phyloP scores from a whole-genome alignment of 2,797 vertebrate species.

The Liparis tanakae region DNA sequence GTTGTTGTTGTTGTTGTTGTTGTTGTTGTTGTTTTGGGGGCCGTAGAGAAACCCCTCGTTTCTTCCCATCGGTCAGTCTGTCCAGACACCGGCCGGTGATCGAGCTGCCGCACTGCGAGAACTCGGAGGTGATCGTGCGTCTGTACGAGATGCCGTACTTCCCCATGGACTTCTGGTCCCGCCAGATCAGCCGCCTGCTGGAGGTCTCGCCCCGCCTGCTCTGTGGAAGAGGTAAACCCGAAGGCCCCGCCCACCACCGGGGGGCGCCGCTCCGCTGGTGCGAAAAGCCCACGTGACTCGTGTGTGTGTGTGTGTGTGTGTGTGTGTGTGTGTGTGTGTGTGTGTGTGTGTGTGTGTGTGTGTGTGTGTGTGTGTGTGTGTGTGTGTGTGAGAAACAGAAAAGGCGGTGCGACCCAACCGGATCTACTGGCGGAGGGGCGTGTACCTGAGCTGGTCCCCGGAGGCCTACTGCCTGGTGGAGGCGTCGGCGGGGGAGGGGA shows the following conservation, averaged over 20 bases:
- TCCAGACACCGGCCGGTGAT: constrained; percentile 92
- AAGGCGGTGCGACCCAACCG: constrained; percentile 87
- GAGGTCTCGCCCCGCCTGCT: constrained; percentile 92
- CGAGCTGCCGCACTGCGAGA: constrained; percentile 94
- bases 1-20: not conserved
- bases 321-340: too few relatives aligned
- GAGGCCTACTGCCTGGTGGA: constrained; percentile 96
- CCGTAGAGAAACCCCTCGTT: not conserved
- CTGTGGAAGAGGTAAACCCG: constrained; percentile 86
- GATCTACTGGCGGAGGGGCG: constrained; percentile 94
- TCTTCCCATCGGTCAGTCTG: constrained; percentile 79
- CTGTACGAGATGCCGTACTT: constrained; percentile 98
- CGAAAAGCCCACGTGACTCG: not conserved
- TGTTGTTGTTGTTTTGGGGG: too few relatives aligned
- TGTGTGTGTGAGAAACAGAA: constrained; percentile 73
- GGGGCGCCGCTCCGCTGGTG: not conserved
- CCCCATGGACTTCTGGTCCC: constrained; percentile 98
- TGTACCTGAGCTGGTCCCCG: constrained; percentile 95
- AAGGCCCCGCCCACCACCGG: not conserved
- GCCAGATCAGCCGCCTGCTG: constrained; percentile 92
- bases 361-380: too few relatives aligned
- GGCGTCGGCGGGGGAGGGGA: constrained; percentile 83
- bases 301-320: constrained; percentile 7
- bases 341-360: too few relatives aligned
- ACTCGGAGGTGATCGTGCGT: constrained; percentile 93